Evolutionary conservation across 2,113 vertebrate species (phyloP), one percentile per base, ranked within the genome.

Genomic region (Phalacrocorax brasilianus): DNA sequence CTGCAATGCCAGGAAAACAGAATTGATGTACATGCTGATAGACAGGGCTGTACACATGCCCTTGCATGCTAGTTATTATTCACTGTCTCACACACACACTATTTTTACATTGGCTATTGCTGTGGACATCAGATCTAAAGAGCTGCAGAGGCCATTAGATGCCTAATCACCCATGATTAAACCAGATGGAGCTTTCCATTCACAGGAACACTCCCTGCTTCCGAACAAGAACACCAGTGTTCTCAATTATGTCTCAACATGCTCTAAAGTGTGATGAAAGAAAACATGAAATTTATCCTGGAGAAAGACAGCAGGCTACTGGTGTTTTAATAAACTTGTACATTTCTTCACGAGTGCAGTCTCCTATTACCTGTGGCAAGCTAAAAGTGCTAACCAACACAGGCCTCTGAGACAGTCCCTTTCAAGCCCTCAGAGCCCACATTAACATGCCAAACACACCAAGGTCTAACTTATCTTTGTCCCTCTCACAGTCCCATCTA

Each of bases 151-250:
- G 35, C 91, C 79, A 91, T 91, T 91, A 91, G 77, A 89, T 56
- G 58, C 71, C 74, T 95, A 91, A 95, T 85, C 89, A 78, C 20
- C 84, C 89, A 40, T 78, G 86, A 94, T 93, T 97, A 96, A 97
- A 80, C 77, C 77, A 79, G 79, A 92, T 22, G 42, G 67, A 92
- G 81, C 81, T 66, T 38, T 96, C 91, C 50, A 92, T 93, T 97
- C 94, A 95, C 35, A 47, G 86, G 56, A 95, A 50, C 86, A 73
- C 91, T 97, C 95, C 95, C 91, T 89, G 89, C 58, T 95, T 62
- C 92, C 1, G 12, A 92, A 88, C 58, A 77, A 86, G 91, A 73
- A 22, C 44, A 85, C 58, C 77, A 93, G 44, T 9, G 62, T 79
- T 94, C 84, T 55, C 87, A 28, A 62, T 44, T 94, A 77, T 91